Evolutionary conservation across 2,888 invertebrate genomes (phyloP).

Genomic region (Nymphalis urticae): DNA sequence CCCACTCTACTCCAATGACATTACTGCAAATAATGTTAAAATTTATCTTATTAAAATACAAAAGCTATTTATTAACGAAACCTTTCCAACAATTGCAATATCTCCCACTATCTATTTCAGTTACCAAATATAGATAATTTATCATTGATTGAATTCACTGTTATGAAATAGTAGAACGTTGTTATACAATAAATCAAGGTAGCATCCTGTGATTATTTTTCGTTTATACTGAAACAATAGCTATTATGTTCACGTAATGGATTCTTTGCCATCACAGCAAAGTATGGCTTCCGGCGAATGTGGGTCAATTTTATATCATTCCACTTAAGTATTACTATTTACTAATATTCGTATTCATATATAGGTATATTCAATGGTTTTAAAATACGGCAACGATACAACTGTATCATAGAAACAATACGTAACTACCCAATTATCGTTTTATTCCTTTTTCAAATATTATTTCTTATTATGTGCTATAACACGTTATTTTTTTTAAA

Average conservation of each 20-base stretch:
- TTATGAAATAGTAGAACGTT: slow-evolving; percentile 31
- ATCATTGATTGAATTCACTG: slow-evolving; percentile 14
- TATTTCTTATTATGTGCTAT: too few species aligned
- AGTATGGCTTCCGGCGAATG: slow-evolving; percentile 71
- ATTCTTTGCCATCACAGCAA: slow-evolving; percentile 65
- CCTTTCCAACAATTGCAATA: too few species aligned
- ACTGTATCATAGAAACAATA: too few species aligned
- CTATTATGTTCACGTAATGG: slow-evolving; percentile 76
- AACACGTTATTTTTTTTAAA: too few species aligned
- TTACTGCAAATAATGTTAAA: too few species aligned
- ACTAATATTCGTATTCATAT: neutral
- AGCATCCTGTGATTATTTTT: slow-evolving; percentile 71
- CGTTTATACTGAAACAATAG: slow-evolving; percentile 64
- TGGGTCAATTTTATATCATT: slow-evolving; percentile 60
- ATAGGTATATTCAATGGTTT: too few species aligned
- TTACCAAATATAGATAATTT: slow-evolving; percentile 3
- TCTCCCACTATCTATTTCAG: neutral
- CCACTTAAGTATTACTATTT: neutral
- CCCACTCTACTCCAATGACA: too few species aligned
- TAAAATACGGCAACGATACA: too few species aligned
- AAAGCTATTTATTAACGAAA: too few species aligned
- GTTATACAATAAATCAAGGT: slow-evolving; percentile 64
- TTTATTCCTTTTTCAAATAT: too few species aligned
- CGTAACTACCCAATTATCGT: too few species aligned
- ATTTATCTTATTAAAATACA: too few species aligned